phyloP scores from a whole-genome alignment of 2,113 vertebrate genomes.

The Crotalus horridus region DNA sequence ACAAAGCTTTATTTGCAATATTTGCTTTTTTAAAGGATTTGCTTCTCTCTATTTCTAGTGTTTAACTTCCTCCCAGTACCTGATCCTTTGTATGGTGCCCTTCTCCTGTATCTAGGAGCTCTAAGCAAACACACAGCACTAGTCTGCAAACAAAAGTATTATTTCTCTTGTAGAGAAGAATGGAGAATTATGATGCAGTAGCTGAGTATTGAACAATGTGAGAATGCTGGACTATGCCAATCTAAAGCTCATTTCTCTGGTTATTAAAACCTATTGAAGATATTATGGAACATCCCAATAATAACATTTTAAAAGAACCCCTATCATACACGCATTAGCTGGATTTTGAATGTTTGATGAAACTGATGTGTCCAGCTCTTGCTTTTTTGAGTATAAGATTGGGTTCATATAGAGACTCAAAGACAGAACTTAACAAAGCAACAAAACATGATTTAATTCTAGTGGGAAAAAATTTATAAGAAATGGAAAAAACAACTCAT shows the following conservation, averaged over 20 bases:
- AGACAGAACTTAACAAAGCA: too few relatives aligned
- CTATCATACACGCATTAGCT: neutral
- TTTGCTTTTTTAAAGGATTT: constrained; percentile 3
- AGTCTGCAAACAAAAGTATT: constrained; percentile 37
- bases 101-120: constrained; percentile 10
- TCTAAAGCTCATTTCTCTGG: neutral
- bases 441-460: too few relatives aligned
- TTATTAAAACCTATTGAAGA: neutral
- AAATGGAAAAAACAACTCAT: too few relatives aligned
- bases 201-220: neutral
- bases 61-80: constrained; percentile 1
- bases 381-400: neutral
- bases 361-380: neutral
- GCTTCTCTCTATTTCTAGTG: constrained; percentile 16
- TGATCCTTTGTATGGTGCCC: constrained; percentile 23
- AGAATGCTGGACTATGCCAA: neutral
- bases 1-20: neutral
- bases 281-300: neutral
- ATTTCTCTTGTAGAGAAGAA: neutral
- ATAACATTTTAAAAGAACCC: neutral
- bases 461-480: too few relatives aligned
- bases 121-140: constrained; percentile 27
- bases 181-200: neutral
- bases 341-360: neutral
- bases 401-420: too few relatives aligned